Conservation (phyloP, 2,113 vertebrate genomes). For the Morphnarchus princeps region DNA sequence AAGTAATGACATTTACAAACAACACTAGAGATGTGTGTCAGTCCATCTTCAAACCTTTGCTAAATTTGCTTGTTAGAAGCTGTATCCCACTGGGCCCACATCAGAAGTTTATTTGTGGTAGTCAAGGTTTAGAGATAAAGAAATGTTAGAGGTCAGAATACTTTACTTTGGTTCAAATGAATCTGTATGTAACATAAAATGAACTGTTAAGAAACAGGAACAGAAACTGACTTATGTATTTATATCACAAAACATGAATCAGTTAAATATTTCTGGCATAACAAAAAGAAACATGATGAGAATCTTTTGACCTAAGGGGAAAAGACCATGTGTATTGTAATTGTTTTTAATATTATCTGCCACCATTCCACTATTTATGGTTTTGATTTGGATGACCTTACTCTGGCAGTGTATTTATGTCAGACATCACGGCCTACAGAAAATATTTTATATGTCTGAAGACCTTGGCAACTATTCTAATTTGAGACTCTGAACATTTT, state of each 20-base stretch:
- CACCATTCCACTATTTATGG: constrained; percentile 50
- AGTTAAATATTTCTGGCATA: constrained; percentile 48
- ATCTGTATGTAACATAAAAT: not conserved
- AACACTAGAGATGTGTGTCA: not conserved
- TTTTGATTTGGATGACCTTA: constrained; percentile 51
- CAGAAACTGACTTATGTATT: constrained; percentile 11
- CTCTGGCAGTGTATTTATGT: constrained; percentile 33
- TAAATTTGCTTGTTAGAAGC: not conserved
- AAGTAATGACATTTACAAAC: not conserved
- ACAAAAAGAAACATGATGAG: constrained; percentile 48
- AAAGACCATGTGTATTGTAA: constrained; percentile 52
- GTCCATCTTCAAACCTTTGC: not conserved
- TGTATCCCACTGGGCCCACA: not conserved
- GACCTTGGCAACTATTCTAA: constrained; percentile 9
- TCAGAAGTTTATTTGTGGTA: not conserved
- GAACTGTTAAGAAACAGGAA: constrained; percentile 16
- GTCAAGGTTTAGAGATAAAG: not conserved
- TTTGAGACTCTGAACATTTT: not conserved
- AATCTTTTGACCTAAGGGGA: constrained; percentile 45
- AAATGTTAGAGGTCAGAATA: not conserved
- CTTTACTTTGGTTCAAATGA: not conserved
- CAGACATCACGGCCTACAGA: constrained; percentile 46
- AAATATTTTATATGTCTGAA: constrained; percentile 60
- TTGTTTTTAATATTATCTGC: constrained; percentile 48
- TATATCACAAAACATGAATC: constrained; percentile 33